Conservation (phyloP, 2,113 vertebrate species). For the Rafetus swinhoei region DNA sequence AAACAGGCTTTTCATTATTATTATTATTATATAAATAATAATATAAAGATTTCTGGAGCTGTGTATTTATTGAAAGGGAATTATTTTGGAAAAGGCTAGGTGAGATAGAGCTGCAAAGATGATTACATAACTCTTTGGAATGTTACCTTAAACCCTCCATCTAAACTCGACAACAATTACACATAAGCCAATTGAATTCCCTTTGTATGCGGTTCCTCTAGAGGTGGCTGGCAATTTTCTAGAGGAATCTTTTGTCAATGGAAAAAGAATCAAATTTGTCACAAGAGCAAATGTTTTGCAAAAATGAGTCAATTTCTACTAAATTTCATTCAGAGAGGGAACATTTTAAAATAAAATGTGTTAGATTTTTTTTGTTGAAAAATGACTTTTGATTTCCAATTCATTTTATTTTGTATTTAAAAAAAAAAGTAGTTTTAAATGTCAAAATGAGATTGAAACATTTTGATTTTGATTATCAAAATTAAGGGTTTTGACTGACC, state of each 20-base stretch:
- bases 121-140: neutral
- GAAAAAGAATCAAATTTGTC: neutral
- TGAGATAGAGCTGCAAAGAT: neutral
- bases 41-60: neutral
- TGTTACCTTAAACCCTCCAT: neutral
- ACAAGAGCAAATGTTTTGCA: neutral
- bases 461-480: neutral
- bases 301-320: neutral
- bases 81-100: neutral
- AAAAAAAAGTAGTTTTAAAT: neutral
- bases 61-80: neutral
- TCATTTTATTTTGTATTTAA: neutral
- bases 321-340: conserved; percentile 4
- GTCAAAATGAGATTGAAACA: conserved; percentile 9
- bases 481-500: neutral
- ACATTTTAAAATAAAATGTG: neutral
- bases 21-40: too few species aligned
- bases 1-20: neutral
- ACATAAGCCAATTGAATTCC: neutral
- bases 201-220: conserved; percentile 9
- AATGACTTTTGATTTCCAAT: neutral
- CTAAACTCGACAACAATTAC: conserved; percentile 13
- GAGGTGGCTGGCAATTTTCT: neutral
- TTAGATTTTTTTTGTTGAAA: neutral
- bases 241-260: neutral